phyloP scores from a whole-genome alignment of 2,113 vertebrate species.

The Bubo scandiacus region DNA sequence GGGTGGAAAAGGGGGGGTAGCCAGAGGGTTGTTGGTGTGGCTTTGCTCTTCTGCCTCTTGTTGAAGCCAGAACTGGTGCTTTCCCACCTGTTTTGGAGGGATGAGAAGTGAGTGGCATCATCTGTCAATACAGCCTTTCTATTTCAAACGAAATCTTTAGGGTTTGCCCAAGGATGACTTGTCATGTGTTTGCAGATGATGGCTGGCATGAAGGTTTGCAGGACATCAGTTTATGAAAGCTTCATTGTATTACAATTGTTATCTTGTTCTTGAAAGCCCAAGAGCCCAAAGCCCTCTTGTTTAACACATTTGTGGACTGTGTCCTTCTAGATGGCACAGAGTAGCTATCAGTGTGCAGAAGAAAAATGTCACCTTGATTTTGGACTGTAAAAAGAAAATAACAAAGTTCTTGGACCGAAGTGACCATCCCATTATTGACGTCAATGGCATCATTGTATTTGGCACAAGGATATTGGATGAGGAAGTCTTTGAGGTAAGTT shows the following conservation, averaged over 20 bases:
- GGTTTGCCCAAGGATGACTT: not conserved
- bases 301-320: not conserved
- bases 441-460: slow-evolving; percentile 95
- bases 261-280: not conserved
- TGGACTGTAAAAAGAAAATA: slow-evolving; percentile 95
- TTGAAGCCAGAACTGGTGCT: not conserved
- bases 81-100: not conserved
- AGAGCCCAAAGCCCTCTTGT: not conserved
- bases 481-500: slow-evolving; percentile 94
- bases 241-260: rapidly evolving
- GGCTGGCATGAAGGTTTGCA: not conserved
- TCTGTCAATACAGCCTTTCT: not conserved
- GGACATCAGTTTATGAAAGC: not conserved
- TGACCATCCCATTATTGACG: slow-evolving; percentile 86
- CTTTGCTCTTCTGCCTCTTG: not conserved
- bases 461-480: slow-evolving; percentile 97
- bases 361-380: slow-evolving; percentile 90
- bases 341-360: slow-evolving; percentile 92
- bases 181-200: not conserved
- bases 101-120: not conserved
- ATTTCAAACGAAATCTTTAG: not conserved
- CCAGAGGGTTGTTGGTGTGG: rapidly evolving
- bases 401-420: slow-evolving; percentile 85
- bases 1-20: not conserved
- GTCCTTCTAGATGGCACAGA: slow-evolving; percentile 88